phyloP scores from a whole-genome alignment of 2,113 vertebrate genomes.

The Bungarus multicinctus region DNA sequence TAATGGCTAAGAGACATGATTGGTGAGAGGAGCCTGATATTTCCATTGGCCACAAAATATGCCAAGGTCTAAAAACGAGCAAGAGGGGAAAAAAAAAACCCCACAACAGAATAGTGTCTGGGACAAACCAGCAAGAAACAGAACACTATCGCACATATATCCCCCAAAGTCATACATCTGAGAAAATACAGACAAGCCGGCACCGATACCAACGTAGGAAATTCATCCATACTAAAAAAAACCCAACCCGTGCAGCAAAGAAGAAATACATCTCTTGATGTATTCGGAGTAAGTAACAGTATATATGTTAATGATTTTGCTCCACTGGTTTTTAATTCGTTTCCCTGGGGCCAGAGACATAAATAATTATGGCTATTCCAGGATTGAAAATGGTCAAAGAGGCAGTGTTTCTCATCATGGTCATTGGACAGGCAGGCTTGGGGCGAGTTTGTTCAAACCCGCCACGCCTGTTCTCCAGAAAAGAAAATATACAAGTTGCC shows the following conservation, averaged over 20 bases:
- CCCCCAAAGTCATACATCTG: not conserved
- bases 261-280: not conserved
- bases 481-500: not conserved
- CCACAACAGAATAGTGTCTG: not conserved
- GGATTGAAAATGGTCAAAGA: not conserved
- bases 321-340: not conserved
- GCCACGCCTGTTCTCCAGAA: not conserved
- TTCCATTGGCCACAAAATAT: slow-evolving; percentile 8
- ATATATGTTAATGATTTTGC: not conserved
- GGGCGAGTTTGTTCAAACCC: not conserved
- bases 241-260: not conserved
- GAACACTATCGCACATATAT: not conserved
- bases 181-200: not conserved
- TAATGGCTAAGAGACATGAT: slow-evolving; percentile 30
- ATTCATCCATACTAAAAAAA: not conserved
- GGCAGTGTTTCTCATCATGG: no score
- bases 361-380: not conserved
- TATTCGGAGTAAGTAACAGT: not conserved
- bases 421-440: not conserved
- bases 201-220: not conserved
- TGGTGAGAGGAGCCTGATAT: not conserved
- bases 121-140: not conserved
- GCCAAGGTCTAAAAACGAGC: not conserved
- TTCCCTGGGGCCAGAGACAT: not conserved
- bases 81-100: no score